Percentiles rank a stretch among this genome's conserved stretches.
phyloP scores from a whole-genome alignment of 2,797 vertebrate genomes.

The Phalloptychus januarius region DNA sequence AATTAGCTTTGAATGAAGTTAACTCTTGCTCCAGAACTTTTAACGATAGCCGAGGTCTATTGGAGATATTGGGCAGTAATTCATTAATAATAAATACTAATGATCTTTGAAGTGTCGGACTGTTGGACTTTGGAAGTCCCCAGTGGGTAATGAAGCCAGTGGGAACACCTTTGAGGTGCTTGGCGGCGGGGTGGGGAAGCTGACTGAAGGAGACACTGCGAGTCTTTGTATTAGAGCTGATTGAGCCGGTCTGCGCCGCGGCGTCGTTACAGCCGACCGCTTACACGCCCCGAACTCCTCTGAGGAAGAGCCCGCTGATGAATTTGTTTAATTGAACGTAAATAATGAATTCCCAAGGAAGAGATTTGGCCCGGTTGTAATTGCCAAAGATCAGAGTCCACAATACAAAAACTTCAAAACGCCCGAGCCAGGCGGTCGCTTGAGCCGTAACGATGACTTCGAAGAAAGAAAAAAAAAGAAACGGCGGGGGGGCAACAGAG shows the following conservation, averaged over 20 bases:
- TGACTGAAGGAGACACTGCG: slow-evolving; percentile 65
- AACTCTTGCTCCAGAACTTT: slow-evolving; percentile 79
- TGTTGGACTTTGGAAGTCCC: slow-evolving; percentile 74
- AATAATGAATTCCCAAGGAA: slow-evolving; percentile 89
- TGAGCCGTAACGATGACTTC: slow-evolving; percentile 80
- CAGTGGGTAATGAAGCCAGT: slow-evolving; percentile 76
- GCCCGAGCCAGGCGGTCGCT: slow-evolving; percentile 73
- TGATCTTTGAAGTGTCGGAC: slow-evolving; percentile 78
- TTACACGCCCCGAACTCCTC: slow-evolving; percentile 58
- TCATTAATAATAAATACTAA: slow-evolving; percentile 84
- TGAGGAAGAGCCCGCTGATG: slow-evolving; percentile 75
- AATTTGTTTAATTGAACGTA: slow-evolving; percentile 88
- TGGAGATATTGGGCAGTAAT: slow-evolving; percentile 80
- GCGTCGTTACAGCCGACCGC: slow-evolving; percentile 75
- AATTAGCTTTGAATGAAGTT: slow-evolving; percentile 75
- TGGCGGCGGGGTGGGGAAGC: slow-evolving; percentile 18
- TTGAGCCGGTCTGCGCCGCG: slow-evolving; percentile 68
- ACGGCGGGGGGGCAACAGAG: slow-evolving; percentile 56
- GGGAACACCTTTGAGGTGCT: slow-evolving; percentile 83
- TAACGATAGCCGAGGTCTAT: slow-evolving; percentile 78
- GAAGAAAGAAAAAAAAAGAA: slow-evolving; percentile 70
- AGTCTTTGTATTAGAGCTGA: slow-evolving; percentile 84
- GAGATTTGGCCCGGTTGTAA: slow-evolving; percentile 84
- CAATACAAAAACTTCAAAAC: slow-evolving; percentile 84
- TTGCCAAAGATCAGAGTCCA: slow-evolving; percentile 84